Percentiles rank a stretch among this genome's conserved stretches.
Conservation (phyloP, 1,140 invertebrate genomes). For the Neotoxoptera formosana region DNA sequence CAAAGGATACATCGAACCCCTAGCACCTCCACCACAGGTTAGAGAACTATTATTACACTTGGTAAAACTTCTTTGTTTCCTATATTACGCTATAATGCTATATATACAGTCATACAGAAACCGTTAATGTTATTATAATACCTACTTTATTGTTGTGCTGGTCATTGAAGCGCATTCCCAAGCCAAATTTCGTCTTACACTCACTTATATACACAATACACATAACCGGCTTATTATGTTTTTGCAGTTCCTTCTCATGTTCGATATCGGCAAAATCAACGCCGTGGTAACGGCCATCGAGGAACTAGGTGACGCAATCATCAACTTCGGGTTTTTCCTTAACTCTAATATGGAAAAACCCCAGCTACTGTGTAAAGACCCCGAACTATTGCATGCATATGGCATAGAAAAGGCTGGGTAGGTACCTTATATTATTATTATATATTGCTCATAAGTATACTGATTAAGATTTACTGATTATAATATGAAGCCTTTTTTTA, state of each 20-base stretch:
- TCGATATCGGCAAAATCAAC: slow-evolving; percentile 60
- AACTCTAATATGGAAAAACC: slow-evolving; percentile 59
- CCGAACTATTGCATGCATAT: not conserved
- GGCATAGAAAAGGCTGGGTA: slow-evolving; percentile 2
- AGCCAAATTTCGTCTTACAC: not conserved
- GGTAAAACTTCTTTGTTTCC: not conserved
- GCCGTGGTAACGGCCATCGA: slow-evolving; percentile 59
- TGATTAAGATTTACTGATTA: too few species aligned
- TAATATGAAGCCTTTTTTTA: too few species aligned
- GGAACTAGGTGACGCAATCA: slow-evolving; percentile 59
- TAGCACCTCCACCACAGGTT: slow-evolving; percentile 37
- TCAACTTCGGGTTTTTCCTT: slow-evolving; percentile 61
- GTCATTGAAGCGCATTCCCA: not conserved
- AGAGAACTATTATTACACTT: not conserved
- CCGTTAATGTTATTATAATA: not conserved
- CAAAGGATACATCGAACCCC: slow-evolving; percentile 45
- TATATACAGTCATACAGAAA: not conserved
- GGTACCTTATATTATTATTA: not conserved
- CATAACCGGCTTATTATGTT: not conserved
- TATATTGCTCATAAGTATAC: not conserved
- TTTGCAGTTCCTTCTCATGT: slow-evolving; percentile 61
- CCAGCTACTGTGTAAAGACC: slow-evolving; percentile 37
- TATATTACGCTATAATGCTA: not conserved
- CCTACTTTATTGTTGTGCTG: not conserved
- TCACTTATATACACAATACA: not conserved